Evolutionary conservation across 92 coral and sea anemone species (phyloP), one percentile per base, ranked within the genome.

Genomic region (Diadumene lineata): DNA sequence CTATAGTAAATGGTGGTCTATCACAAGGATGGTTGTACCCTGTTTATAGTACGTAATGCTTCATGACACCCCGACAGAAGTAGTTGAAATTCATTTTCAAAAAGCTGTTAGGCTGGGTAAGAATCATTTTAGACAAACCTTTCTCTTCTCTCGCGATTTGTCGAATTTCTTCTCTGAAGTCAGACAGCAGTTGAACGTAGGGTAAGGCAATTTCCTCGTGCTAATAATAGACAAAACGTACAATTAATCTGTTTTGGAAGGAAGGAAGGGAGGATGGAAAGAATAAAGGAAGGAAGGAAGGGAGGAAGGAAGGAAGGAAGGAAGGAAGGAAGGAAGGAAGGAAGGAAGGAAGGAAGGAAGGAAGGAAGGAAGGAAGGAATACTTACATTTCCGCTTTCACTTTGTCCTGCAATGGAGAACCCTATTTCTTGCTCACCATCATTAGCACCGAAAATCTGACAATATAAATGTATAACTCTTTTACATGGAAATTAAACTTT

Each of bases 151-250:
- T 81, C 1, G 97, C 99, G 56, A 96, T 81, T 50, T 78, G 79
- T 56, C 99, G 81, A 25, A 92, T 76, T 34, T 96, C 91, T 60
- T 96, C 99, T 70, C 99, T 83, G 66, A 96, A 96, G 82, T 96
- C 97, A 7, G 99, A 94, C 77, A 96, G 83, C 1, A 96, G 80
- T 67, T 96, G 92, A 0, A 96, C 99, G 61, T 92, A 96, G 0
- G 99, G 99, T 82, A 96, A 72, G 8, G 99, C 99, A 38, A 92
- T 72, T 30, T 96, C 99, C 67, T 96, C 99, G 1, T 79, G 96
- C 97, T 91, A 64, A 62, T n/a, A 62, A 62, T 13, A 62, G 4
- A 62, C 65, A 28, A n/a, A n/a, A 33, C n/a, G n/a, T n/a, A n/a
- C n/a, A n/a, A n/a, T n/a, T n/a, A n/a, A n/a, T n/a, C n/a, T n/a